Evolutionary conservation across 2,888 invertebrate species (phyloP), one percentile per base, ranked within the genome.

Genomic region (Steinernema hermaphroditum): DNA sequence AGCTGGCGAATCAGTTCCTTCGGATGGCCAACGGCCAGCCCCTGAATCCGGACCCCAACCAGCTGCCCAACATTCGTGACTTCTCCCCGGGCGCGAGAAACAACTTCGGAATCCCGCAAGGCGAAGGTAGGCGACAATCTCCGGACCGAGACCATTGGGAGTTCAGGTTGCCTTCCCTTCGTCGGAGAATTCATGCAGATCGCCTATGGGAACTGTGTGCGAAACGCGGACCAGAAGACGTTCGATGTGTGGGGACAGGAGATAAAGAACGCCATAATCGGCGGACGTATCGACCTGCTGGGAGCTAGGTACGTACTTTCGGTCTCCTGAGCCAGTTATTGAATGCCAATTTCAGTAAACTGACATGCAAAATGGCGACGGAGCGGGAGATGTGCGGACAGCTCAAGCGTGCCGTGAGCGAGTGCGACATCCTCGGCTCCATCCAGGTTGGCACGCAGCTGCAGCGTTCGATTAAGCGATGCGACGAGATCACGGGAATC

Each of bases 321-420:
- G n/a, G n/a, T n/a, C n/a, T n/a, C n/a, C n/a, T n/a, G n/a, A n/a
- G n/a, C n/a, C n/a, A n/a, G n/a, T n/a, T n/a, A n/a, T n/a, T n/a
- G n/a, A n/a, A n/a, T n/a, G n/a, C n/a, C n/a, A n/a, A 49, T 70
- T 80, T 41, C 68, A 85, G 84, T 70, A 85, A 85, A 68, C 84
- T 86, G 69, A 85, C 85, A 24, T 85, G 85, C 74, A 77, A 81
- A 57, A 78, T 81, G n/a, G 83, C 82, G 4, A 85, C 84, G 6
- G 85, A 85, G 72, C 72, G 85, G 54, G 85, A 85, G 68, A 84
- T 84, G 74, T 85, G 85, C 71, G 83, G 80, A n/a, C 76, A 83
- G 37, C 70, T 85, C 27, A 68, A 83, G 29, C 72, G 79, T 50
- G 84, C 86, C 0, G 81, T 85, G 29, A 79, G 82, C 37, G 80